phyloP scores from a whole-genome alignment of 2,113 vertebrate genomes.

The Callorhinus ursinus region DNA sequence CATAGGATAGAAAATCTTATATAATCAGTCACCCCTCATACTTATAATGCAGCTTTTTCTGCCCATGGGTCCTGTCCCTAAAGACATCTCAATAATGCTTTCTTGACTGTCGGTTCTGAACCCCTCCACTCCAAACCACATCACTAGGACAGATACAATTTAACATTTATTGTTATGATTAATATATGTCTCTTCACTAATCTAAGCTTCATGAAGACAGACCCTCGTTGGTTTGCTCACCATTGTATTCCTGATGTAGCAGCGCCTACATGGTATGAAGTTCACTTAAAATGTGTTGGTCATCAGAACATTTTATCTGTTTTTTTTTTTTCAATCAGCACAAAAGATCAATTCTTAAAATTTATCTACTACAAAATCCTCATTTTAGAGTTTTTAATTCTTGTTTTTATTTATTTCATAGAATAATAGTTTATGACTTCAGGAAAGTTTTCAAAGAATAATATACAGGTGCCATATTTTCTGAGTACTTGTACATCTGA shows the following conservation, averaged over 20 bases:
- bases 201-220: not conserved
- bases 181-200: not conserved
- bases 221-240: not conserved
- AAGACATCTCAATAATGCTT: not conserved
- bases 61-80: not conserved
- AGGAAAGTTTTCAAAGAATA: not conserved
- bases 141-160: not conserved
- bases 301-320: not conserved
- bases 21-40: not conserved
- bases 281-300: not conserved
- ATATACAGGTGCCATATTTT: not conserved
- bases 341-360: not conserved
- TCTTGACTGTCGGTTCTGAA: not conserved
- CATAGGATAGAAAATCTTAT: not conserved
- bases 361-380: not conserved
- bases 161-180: not conserved
- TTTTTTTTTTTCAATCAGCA: not conserved
- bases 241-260: not conserved
- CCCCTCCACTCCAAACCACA: not conserved
- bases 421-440: not conserved
- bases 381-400: not conserved
- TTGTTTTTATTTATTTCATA: not conserved
- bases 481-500: not conserved
- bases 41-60: not conserved
- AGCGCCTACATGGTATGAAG: too few species aligned